Evolutionary conservation across 1,140 invertebrate species (phyloP).

Genomic region (Ceratosolen fusciceps): DNA sequence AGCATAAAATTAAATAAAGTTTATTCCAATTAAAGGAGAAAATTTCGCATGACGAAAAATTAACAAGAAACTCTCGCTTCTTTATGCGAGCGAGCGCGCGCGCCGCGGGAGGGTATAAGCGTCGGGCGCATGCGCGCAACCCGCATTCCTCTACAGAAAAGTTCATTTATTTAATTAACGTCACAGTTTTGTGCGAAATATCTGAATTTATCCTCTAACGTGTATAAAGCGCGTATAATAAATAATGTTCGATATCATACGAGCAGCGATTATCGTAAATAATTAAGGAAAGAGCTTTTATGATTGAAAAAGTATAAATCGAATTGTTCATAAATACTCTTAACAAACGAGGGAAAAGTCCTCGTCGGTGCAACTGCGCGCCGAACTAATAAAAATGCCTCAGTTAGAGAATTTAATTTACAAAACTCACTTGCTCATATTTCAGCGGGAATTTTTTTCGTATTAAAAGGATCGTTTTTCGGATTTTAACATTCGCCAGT

Average conservation of each 20-base stretch:
- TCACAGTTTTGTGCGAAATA: not conserved
- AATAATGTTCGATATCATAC: not conserved
- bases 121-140: too few species aligned
- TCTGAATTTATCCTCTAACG: conserved; percentile 12
- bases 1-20: conserved; percentile 26
- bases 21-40: conserved; percentile 17
- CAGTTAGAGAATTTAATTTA: conserved; percentile 29
- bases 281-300: conserved; percentile 7
- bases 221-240: not conserved
- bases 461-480: not conserved
- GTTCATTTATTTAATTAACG: too few species aligned
- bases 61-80: conserved; percentile 3
- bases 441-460: not conserved
- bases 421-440: conserved; percentile 21
- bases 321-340: conserved; percentile 17
- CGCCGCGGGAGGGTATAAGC: too few species aligned
- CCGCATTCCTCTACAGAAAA: too few species aligned
- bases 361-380: not conserved
- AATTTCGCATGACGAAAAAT: conserved; percentile 13
- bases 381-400: not conserved
- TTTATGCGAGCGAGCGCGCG: too few species aligned
- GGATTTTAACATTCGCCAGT: conserved; percentile 8
- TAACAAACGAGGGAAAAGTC: not conserved
- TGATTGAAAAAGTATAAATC: conserved; percentile 14
- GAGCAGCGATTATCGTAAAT: not conserved